Conservation (phyloP, 2,888 invertebrate species). For the Tetragnatha montana region DNA sequence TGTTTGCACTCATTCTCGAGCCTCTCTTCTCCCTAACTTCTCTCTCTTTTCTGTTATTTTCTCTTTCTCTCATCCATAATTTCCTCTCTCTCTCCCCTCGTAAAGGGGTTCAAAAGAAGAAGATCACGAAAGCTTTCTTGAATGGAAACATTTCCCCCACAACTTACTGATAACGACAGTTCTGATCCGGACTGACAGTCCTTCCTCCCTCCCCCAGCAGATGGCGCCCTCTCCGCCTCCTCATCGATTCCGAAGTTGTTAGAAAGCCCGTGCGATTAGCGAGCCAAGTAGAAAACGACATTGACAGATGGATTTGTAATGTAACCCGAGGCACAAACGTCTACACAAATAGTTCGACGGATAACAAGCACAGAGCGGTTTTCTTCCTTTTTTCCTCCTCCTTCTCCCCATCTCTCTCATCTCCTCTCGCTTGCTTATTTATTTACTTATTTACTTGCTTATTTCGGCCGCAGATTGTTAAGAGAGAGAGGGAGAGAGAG, state of each 20-base stretch:
- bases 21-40: too few relatives aligned
- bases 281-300: slow-evolving; percentile 67
- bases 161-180: neutral
- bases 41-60: too few relatives aligned
- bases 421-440: slow-evolving; percentile 64
- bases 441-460: slow-evolving; percentile 55
- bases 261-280: slow-evolving; percentile 69
- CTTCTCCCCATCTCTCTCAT: slow-evolving; percentile 29
- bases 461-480: slow-evolving; percentile 58
- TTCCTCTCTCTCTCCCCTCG: neutral
- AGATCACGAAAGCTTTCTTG: neutral
- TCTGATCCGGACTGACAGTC: neutral
- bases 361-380: slow-evolving; percentile 68
- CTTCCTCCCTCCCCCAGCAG: slow-evolving; percentile 20
- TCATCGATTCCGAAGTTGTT: slow-evolving; percentile 69
- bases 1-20: too few relatives aligned
- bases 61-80: neutral
- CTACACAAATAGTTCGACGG: slow-evolving; percentile 70
- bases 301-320: slow-evolving; percentile 71
- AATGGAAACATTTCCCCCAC: neutral
- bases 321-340: slow-evolving; percentile 69
- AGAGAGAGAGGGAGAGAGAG: slow-evolving; percentile 10
- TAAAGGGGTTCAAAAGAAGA: neutral
- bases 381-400: slow-evolving; percentile 40
- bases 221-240: slow-evolving; percentile 57